Base-by-base conservation (phyloP, 2,797 vertebrate species). In the Meriones psammophilus region DNA sequence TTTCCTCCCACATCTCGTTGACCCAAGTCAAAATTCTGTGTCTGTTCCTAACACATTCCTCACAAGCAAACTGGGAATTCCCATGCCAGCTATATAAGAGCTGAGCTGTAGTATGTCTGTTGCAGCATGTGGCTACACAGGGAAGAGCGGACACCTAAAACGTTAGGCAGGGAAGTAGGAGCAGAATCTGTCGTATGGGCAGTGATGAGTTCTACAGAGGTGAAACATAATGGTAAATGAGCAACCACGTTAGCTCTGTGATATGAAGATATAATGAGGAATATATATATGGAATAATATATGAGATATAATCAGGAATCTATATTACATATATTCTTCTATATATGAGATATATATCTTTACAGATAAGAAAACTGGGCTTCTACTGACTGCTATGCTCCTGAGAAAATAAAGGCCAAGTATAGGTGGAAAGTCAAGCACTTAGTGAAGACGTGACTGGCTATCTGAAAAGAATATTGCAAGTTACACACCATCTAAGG, bases 381-480 rank as follows among this genome's bases (percentile, higher is more conserved):
- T 94, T 92, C 62, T 66, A 62, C 5, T 73, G 33, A 66, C 9
- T 36, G 17, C 91, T n/a, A 33, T 36, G 36, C 8, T 88, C 2
- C 33, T 69, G 73, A 22, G 42, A 5, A 84, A 5, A 39, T 54
- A 83, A 58, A 4, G 79, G 9, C 8, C 39, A 79, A 36, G 30
- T 73, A 0, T 1, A 6, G 39, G 8, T 42, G 46, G 39, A 17
- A 39, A 95, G 15, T 50, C 62, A 92, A 92, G 73, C 2, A 86
- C 69, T n/a, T 76, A 54, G 17, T 73, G 12, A 94, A 90, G 54
- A 91, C 56, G 46, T 60, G 2, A 71, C 28, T 74, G 39, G 8
- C 58, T 79, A 36, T 28, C 58, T 83, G 9, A 83, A 89, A 86
- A 62, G 77, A 95, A 94, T 85, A 56, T 93, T 78, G 14, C n/a